These are phyloP conservation scores for Centropus unirufus DNA, from an alignment of 2,113 vertebrate species.

Conservation along the genomic window DNA sequence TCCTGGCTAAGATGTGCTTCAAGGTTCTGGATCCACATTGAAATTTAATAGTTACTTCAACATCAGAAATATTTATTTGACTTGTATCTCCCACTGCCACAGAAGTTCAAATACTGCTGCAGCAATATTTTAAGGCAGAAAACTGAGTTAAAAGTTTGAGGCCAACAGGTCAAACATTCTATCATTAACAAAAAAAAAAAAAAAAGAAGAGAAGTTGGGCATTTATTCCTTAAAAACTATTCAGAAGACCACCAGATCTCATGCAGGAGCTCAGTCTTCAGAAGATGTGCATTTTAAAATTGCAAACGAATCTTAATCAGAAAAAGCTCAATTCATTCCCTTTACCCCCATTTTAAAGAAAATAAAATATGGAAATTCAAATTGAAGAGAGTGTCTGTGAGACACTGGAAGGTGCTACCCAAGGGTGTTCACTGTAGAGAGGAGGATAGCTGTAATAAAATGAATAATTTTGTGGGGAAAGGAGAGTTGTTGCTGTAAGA, in stretches of 20 bases:
- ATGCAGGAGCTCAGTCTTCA: background rate
- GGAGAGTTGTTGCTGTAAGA: constrained; percentile 62
- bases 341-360: background rate
- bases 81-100: constrained; percentile 9
- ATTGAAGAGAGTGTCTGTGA: constrained; percentile 33
- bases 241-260: constrained; percentile 27
- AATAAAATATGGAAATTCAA: constrained; percentile 58
- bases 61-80: constrained; percentile 46
- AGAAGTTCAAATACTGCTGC: constrained; percentile 27
- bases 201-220: background rate
- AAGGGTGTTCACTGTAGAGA: constrained; percentile 46
- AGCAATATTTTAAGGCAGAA: constrained; percentile 27
- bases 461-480: constrained; percentile 65
- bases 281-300: constrained; percentile 33
- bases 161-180: constrained; percentile 50
- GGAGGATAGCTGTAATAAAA: constrained; percentile 55
- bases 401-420: constrained; percentile 58
- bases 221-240: constrained; percentile 14
- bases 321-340: constrained; percentile 15
- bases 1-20: constrained; percentile 1
- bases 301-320: constrained; percentile 36
- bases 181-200: background rate
- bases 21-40: background rate
- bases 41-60: constrained; percentile 14
- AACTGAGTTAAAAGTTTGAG: background rate